Base-by-base conservation (phyloP, 2,113 vertebrate species). In the Zapus hudsonius region DNA sequence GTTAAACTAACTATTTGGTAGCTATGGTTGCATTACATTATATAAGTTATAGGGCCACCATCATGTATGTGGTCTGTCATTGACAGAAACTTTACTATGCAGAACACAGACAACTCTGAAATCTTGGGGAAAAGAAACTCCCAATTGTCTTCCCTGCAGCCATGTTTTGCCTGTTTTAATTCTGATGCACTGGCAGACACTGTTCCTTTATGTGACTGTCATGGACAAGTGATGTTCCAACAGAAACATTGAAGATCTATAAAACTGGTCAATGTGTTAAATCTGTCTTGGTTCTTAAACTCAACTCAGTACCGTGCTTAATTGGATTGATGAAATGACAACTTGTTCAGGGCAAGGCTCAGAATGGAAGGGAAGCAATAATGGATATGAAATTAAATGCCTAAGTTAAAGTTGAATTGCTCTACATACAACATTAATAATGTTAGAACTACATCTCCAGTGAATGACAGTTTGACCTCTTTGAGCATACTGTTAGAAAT, bases 261-360 rank as follows among this genome's bases (percentile, higher is more conserved):
- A 92, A 97, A 95, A 97, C 70, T 96, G 64, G 92, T 84, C 88
- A 91, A 95, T 85, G 38, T 78, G 91, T 95, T 96, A 89, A 82
- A 90, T 96, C 82, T 94, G 87, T 87, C 92, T 95, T 96, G 90
- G 85, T 94, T 81, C 79, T 96, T 96, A 93, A 95, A 70, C 84
- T 67, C 84, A 52, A 74, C 81, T 82, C 92, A 97, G 84, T 94
- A 93, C 84, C 87, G 82, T 89, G 93, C 91, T 95, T 96, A 94
- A 95, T 94, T 96, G 63, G 63, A 87, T 96, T 95, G 95, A 95
- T 97, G 85, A 96, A 96, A 94, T 93, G 74, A 95, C 82, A 96
- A 94, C 93, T 96, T 97, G 93, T 96, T 96, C 95, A 94, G 93
- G 85, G 90, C 84, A 95, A 90, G 69, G 92, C 93, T 93, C 84